Base-by-base conservation (phyloP, 1,140 invertebrate species). In the Ceratina japonica region DNA sequence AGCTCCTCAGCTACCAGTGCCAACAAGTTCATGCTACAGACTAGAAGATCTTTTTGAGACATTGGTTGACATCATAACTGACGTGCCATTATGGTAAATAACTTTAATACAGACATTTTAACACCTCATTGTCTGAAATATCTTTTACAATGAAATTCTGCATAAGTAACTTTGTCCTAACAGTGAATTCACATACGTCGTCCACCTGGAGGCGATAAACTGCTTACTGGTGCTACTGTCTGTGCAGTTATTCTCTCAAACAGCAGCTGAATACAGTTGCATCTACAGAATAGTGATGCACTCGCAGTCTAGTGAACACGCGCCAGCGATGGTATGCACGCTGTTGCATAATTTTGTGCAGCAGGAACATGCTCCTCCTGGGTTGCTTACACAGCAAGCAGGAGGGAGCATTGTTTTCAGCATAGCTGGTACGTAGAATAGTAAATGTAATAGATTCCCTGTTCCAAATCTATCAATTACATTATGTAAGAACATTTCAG, bases 201-300 rank as follows among this genome's bases (percentile, higher is more conserved):
- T 98, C 52, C 97, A 98, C 86, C 90, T 97, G 79, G 98, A 99
- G 91, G 95, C 97, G 52, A 94, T 98, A 58, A 98, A 98, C 90
- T 96, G 95, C 51, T 90, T 99, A 24, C 93, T 99, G 5, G 95
- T 98, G 0, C 90, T 99, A 22, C 93, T 99, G 79, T 98, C 97
- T 0, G 95, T 97, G 62, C 97, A 98, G 92, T 94, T 98, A 92
- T 98, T 97, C 86, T 95, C 95, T 13, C 95, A 95, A 88, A 94
- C 93, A 79, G 94, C 95, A 73, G 93, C 92, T 66, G 95, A 95
- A 80, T 93, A 94, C 49, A 93, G 92, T 79, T 89, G 85, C 71
- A 89, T 94, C 90, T 95, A 91, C 88, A 95, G 95, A 88, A 95
- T 95, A 58, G 91, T 96, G 15, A 97, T 96, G 94, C 95, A 95